These are phyloP conservation scores for Eulithis prunata DNA, from an alignment of 2,888 invertebrate genomes.

Conservation along the genomic window DNA sequence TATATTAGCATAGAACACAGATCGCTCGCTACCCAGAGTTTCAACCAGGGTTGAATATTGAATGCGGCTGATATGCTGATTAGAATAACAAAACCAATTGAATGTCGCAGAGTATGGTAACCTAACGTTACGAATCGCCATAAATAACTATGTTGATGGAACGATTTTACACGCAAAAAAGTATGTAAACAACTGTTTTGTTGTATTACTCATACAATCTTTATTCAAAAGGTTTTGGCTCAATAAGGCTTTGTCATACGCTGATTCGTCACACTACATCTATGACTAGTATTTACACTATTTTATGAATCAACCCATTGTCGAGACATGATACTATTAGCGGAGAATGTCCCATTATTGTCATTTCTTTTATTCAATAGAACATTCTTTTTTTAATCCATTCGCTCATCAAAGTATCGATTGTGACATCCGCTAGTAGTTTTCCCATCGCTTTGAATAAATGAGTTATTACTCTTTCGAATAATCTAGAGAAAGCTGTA, in stretches of 20 bases:
- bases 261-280: conserved; percentile 9
- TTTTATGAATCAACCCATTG: conserved; percentile 20
- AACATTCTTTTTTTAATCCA: conserved; percentile 8
- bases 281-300: conserved; percentile 2
- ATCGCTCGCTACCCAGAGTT: too few relatives aligned
- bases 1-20: too few relatives aligned
- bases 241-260: conserved; percentile 14
- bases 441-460: conserved; percentile 50
- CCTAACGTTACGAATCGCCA: too few relatives aligned
- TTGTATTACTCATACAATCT: conserved; percentile 10
- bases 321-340: conserved; percentile 8
- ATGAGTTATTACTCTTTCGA: conserved; percentile 27
- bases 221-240: conserved; percentile 16
- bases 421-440: conserved; percentile 34
- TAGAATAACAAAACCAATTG: too few relatives aligned
- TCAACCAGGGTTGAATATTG: too few relatives aligned
- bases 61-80: background rate
- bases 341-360: conserved; percentile 20
- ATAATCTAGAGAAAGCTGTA: conserved; percentile 52
- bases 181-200: conserved; percentile 13
- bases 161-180: too few relatives aligned
- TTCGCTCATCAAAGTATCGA: conserved; percentile 34
- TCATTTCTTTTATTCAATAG: conserved; percentile 11
- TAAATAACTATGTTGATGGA: too few relatives aligned
- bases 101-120: too few relatives aligned